Percentiles rank a stretch among this genome's conserved stretches.
phyloP scores from a whole-genome alignment of 1,140 invertebrate species.

The Mylabris phalerata region DNA sequence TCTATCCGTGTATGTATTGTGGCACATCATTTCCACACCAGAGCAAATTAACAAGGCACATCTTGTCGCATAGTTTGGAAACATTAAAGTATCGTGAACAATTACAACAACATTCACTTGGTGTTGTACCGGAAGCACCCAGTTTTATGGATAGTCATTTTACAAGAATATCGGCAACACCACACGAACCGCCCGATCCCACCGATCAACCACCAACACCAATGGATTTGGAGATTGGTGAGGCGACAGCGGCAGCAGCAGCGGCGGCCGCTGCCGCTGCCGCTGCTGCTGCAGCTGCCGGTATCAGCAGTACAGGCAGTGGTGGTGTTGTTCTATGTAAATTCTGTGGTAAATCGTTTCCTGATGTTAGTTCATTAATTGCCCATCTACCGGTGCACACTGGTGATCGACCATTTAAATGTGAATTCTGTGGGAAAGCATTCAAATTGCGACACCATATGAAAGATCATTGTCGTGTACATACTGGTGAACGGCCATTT shows the following conservation, averaged over 20 bases:
- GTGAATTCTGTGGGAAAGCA: conserved; percentile 84
- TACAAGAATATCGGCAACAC: conserved; percentile 43
- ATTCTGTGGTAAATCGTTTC: conserved; percentile 84
- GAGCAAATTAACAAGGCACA: conserved; percentile 81
- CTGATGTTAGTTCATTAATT: conserved; percentile 78
- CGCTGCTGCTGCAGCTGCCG: conserved; percentile 39
- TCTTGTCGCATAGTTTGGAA: conserved; percentile 78
- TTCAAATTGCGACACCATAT: conserved; percentile 86
- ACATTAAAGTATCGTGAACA: conserved; percentile 76
- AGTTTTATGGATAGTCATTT: conserved; percentile 35
- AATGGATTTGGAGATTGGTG: conserved; percentile 47
- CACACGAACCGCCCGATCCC: conserved; percentile 47
- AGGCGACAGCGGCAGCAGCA: conserved; percentile 31
- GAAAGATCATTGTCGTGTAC: conserved; percentile 88
- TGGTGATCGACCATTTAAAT: conserved; percentile 81
- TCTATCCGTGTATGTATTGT: conserved; percentile 80
- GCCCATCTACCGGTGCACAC: conserved; percentile 81
- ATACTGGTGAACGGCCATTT: conserved; percentile 85
- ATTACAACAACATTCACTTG: conserved; percentile 39
- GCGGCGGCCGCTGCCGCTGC: conserved; percentile 37
- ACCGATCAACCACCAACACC: conserved; percentile 45
- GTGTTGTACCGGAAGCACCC: conserved; percentile 30
- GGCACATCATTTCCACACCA: conserved; percentile 78
- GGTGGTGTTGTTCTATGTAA: conserved; percentile 77
- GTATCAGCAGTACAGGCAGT: conserved; percentile 38